These are phyloP conservation scores for Periophthalmus magnuspinnatus DNA, from an alignment of 2,797 vertebrate species.

Conservation along the genomic window DNA sequence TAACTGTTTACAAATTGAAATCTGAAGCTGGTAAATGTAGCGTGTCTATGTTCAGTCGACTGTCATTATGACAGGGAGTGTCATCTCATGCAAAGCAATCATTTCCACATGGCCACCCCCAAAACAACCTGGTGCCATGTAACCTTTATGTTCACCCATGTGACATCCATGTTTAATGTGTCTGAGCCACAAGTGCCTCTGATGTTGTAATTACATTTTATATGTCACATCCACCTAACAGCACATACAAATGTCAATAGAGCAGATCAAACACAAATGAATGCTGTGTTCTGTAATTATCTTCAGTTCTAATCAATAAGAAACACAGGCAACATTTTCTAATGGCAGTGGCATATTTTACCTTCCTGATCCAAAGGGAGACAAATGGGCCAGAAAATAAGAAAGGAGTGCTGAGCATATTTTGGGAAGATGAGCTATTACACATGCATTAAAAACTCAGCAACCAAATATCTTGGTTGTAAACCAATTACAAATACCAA, in stretches of 20 bases:
- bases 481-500: slow-evolving; percentile 35
- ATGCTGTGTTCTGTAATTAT: slow-evolving; percentile 30
- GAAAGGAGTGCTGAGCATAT: slow-evolving; percentile 62
- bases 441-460: slow-evolving; percentile 58
- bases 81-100: slow-evolving; percentile 43
- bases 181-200: slow-evolving; percentile 36
- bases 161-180: slow-evolving; percentile 22
- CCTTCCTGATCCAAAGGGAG: slow-evolving; percentile 38
- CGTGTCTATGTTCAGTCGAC: slow-evolving; percentile 36
- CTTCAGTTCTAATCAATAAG: slow-evolving; percentile 39
- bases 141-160: slow-evolving; percentile 48
- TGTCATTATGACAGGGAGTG: slow-evolving; percentile 36
- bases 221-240: slow-evolving; percentile 25
- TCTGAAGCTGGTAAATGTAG: slow-evolving; percentile 42
- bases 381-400: slow-evolving; percentile 41
- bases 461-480: slow-evolving; percentile 27
- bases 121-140: slow-evolving; percentile 30
- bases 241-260: slow-evolving; percentile 8
- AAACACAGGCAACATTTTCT: slow-evolving; percentile 24
- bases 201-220: slow-evolving; percentile 47
- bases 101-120: slow-evolving; percentile 45
- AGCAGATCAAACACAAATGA: slow-evolving; percentile 31
- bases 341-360: slow-evolving; percentile 4
- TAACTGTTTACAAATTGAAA: slow-evolving; percentile 27
- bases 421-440: slow-evolving; percentile 48